Conservation (phyloP, 2,113 vertebrate genomes). For the Haliaeetus leucogaster region DNA sequence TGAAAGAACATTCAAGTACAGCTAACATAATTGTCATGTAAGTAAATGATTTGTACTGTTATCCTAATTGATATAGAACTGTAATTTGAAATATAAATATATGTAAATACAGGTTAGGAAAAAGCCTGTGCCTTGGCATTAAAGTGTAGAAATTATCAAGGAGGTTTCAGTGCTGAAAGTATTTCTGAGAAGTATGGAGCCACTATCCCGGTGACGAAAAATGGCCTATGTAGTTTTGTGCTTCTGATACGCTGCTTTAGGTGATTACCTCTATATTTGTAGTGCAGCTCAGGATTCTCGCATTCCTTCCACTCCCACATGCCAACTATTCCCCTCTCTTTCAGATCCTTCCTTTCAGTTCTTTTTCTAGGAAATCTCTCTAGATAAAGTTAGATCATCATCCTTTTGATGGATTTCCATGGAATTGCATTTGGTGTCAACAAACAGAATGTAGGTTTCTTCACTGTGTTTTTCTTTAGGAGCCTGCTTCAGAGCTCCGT, state of each 20-base stretch:
- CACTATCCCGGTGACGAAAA: background rate
- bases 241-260: background rate
- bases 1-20: conserved; percentile 91
- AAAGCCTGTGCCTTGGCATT: background rate
- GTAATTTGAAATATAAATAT: background rate
- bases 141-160: background rate
- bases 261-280: background rate
- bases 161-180: background rate
- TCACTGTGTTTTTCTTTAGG: background rate
- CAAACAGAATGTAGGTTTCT: background rate
- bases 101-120: background rate
- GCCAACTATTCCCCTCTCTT: background rate
- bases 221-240: background rate
- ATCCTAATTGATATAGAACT: background rate
- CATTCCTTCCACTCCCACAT: background rate
- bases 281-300: background rate
- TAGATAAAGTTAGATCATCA: background rate
- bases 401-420: background rate
- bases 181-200: background rate
- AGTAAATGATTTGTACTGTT: conserved; percentile 61
- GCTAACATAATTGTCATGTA: conserved; percentile 98
- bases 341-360: background rate
- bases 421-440: background rate
- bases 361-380: background rate
- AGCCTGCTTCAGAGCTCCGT: background rate